Conservation (phyloP, 2,888 invertebrate species). For the Cordilura impudica region DNA sequence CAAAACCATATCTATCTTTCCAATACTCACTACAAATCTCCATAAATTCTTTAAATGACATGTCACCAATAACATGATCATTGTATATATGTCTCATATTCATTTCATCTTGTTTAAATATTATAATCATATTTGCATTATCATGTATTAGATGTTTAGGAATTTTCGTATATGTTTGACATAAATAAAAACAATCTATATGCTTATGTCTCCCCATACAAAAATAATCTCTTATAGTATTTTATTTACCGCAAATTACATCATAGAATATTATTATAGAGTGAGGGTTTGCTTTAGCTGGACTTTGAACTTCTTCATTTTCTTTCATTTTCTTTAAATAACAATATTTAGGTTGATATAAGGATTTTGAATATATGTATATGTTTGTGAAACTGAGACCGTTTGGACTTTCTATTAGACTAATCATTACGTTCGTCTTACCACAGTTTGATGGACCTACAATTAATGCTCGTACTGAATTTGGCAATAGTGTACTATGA, state of each 20-base stretch:
- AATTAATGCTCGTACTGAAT: slow-evolving; percentile 65
- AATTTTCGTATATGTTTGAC: slow-evolving; percentile 72
- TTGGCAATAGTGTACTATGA: slow-evolving; percentile 69
- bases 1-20: slow-evolving; percentile 34
- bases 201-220: slow-evolving; percentile 71
- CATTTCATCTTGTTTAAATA: slow-evolving; percentile 72
- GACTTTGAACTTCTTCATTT: slow-evolving; percentile 37
- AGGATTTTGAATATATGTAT: slow-evolving; percentile 65
- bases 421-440: slow-evolving; percentile 72
- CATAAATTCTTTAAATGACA: background rate
- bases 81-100: slow-evolving; percentile 67
- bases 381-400: slow-evolving; percentile 50
- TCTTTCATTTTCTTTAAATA: slow-evolving; percentile 62
- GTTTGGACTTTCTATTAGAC: slow-evolving; percentile 69
- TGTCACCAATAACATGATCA: slow-evolving; percentile 30
- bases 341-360: slow-evolving; percentile 67
- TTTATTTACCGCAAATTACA: slow-evolving; percentile 71
- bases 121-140: slow-evolving; percentile 73
- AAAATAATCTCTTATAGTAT: slow-evolving; percentile 69
- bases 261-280: slow-evolving; percentile 55
- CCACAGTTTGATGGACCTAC: slow-evolving; percentile 73
- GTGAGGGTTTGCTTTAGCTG: slow-evolving; percentile 63
- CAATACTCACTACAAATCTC: slow-evolving; percentile 19
- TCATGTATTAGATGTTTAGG: slow-evolving; percentile 73
- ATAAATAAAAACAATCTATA: slow-evolving; percentile 72